Percentiles rank a stretch among this genome's conserved stretches.
Evolutionary conservation across 2,888 invertebrate species (phyloP).

Genomic region (Lasioglossum villosulum): DNA sequence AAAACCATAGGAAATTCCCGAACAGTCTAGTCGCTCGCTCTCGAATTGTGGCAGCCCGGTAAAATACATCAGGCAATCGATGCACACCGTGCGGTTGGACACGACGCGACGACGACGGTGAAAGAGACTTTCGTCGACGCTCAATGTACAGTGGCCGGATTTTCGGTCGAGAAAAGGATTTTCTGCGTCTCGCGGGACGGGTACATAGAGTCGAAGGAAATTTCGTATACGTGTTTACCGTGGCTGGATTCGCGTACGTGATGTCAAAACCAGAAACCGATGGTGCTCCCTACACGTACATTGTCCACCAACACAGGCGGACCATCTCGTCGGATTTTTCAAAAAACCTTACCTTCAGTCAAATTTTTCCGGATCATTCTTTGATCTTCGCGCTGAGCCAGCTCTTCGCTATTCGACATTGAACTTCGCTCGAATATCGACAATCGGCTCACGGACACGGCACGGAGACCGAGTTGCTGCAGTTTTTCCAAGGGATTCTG

Average conservation of each 20-base stretch:
- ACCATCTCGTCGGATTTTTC: constrained; percentile 35
- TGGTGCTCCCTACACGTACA: constrained; percentile 48
- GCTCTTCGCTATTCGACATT: background rate
- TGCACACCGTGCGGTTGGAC: background rate
- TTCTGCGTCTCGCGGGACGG: constrained; percentile 54
- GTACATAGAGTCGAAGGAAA: constrained; percentile 61
- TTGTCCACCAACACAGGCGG: constrained; percentile 50
- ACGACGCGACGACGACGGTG: constrained; percentile 6
- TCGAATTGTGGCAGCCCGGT: constrained; percentile 27
- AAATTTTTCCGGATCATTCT: constrained; percentile 36
- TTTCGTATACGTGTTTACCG: constrained; percentile 69
- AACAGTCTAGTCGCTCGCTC: background rate
- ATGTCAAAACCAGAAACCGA: constrained; percentile 26
- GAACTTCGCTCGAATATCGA: background rate
- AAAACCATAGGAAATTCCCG: constrained; percentile 14
- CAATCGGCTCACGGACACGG: background rate
- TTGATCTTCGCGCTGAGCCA: background rate
- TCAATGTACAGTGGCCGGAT: constrained; percentile 38
- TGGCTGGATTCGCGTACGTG: constrained; percentile 65
- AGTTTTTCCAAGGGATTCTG: background rate
- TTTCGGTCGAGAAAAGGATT: constrained; percentile 60
- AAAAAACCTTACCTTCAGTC: constrained; percentile 54
- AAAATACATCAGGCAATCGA: constrained; percentile 15
- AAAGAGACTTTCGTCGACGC: constrained; percentile 45
- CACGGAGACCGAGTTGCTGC: background rate